A percentile compares a stretch with the other conserved stretches of the same genome.
These are phyloP conservation scores for Pogonomyrmex barbatus DNA, from an alignment of 1,140 invertebrate genomes.

Conservation along the genomic window DNA sequence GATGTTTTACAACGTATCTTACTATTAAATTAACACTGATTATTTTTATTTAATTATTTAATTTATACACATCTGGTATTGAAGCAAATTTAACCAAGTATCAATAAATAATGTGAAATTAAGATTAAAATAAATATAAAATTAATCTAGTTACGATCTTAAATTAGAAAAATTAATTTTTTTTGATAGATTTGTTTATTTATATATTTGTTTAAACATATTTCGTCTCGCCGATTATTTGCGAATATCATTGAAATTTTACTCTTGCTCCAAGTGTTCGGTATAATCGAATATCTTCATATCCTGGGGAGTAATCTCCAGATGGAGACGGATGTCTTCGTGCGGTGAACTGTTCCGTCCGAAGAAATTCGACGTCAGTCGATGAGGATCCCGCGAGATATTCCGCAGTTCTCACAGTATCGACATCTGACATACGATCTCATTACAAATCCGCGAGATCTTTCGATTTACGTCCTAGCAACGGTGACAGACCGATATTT, in stretches of 20 bases:
- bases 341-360: not conserved
- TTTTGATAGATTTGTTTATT: not conserved
- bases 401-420: slow-evolving; percentile 29
- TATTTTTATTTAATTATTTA: not conserved
- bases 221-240: not conserved
- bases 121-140: too few relatives aligned
- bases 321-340: not conserved
- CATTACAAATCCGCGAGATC: slow-evolving; percentile 50
- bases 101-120: not conserved
- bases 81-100: not conserved
- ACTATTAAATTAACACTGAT: not conserved
- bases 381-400: slow-evolving; percentile 32
- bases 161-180: slow-evolving; percentile 2
- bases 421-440: slow-evolving; percentile 40
- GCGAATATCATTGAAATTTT: not conserved
- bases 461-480: slow-evolving; percentile 19
- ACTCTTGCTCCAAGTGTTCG: not conserved
- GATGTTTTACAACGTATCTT: not conserved
- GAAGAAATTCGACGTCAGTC: slow-evolving; percentile 48
- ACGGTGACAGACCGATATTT: slow-evolving; percentile 27
- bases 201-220: not conserved
- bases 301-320: slow-evolving; percentile 17
- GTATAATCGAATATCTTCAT: slow-evolving; percentile 36
- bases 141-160: not conserved
- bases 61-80: not conserved